Conservation (phyloP, 2,113 vertebrate species). For the Tor tambroides region DNA sequence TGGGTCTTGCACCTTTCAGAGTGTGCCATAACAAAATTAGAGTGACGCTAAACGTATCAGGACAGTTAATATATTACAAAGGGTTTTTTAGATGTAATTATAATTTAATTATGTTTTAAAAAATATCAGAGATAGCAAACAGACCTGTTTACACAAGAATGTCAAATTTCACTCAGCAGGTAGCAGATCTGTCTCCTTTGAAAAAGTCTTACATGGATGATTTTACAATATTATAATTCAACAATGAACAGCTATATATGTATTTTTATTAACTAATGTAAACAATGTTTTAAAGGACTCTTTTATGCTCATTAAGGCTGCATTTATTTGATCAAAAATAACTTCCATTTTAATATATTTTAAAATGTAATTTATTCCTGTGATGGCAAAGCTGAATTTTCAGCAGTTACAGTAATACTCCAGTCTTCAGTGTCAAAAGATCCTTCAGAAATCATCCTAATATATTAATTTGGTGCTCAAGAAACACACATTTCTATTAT, state of each 20-base stretch:
- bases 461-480: too few species aligned
- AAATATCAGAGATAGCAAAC: not conserved
- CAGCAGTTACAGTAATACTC: not conserved
- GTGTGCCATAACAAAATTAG: slow-evolving; percentile 51
- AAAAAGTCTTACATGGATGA: too few species aligned
- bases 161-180: not conserved
- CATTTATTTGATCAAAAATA: not conserved
- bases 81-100: slow-evolving; percentile 8
- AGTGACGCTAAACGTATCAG: slow-evolving; percentile 56
- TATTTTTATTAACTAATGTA: too few species aligned
- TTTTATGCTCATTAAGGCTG: not conserved
- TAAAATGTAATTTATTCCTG: not conserved
- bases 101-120: not conserved
- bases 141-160: not conserved
- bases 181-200: not conserved
- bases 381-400: not conserved
- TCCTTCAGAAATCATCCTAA: too few species aligned
- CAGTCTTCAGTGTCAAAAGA: too few species aligned
- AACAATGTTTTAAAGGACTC: not conserved
- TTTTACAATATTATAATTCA: too few species aligned
- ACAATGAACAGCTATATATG: too few species aligned
- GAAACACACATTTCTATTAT: too few species aligned
- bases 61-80: slow-evolving; percentile 11
- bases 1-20: slow-evolving; percentile 44
- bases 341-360: not conserved